Conservation (phyloP, 2,797 vertebrate genomes). For the Neosilurus mollespiculum region DNA sequence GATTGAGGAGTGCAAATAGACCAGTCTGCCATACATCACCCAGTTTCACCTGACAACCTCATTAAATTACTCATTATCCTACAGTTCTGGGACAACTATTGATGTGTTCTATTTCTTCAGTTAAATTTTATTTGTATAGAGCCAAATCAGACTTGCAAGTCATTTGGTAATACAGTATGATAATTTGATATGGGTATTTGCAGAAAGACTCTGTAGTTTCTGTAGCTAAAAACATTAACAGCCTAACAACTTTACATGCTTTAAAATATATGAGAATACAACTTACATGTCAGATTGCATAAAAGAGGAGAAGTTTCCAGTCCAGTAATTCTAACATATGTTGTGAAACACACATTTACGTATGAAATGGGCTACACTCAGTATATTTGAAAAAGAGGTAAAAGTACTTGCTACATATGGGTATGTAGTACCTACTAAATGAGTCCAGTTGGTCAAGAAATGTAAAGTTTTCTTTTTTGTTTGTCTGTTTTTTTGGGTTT, state of each 20-base stretch:
- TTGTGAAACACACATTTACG: not conserved
- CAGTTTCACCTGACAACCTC: constrained; percentile 37
- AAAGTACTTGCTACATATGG: too few species aligned
- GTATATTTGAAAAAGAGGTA: not conserved
- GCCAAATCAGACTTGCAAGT: not conserved
- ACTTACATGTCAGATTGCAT: not conserved
- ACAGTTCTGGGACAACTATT: constrained; percentile 12
- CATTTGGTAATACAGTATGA: not conserved
- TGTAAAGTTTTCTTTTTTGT: too few species aligned
- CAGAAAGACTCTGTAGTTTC: not conserved
- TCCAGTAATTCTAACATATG: not conserved
- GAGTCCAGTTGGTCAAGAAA: too few species aligned
- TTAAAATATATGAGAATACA: not conserved
- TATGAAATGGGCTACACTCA: not conserved
- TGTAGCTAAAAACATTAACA: not conserved
- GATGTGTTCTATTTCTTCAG: constrained; percentile 1
- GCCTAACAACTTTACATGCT: not conserved
- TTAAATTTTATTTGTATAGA: not conserved
- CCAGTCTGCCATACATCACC: constrained; percentile 63
- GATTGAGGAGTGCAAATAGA: constrained; percentile 77
- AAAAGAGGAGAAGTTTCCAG: not conserved
- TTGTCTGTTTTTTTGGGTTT: too few species aligned
- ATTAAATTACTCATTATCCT: constrained; percentile 42
- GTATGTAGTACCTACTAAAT: too few species aligned
- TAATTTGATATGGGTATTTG: not conserved